phyloP scores from a whole-genome alignment of 2,888 invertebrate genomes.

The Cryptus viduatorius region DNA sequence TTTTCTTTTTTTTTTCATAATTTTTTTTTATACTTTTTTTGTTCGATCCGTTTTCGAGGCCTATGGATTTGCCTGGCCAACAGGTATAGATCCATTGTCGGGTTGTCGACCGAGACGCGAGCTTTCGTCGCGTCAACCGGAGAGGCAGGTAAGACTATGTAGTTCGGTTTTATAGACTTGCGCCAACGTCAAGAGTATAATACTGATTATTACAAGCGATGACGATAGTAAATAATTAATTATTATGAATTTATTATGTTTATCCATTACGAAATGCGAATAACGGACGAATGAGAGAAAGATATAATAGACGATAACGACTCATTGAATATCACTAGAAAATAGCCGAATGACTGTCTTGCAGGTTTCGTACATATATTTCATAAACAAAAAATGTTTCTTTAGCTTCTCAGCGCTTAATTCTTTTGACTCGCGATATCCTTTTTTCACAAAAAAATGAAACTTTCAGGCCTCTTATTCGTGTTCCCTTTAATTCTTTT shows the following conservation, averaged over 20 bases:
- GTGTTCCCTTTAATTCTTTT: conserved; percentile 16
- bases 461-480: not conserved
- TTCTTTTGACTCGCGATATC: not conserved
- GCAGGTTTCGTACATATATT: conserved; percentile 63
- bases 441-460: not conserved
- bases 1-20: not conserved
- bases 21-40: conserved; percentile 3
- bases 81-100: conserved; percentile 3
- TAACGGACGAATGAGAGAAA: conserved; percentile 60
- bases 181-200: conserved; percentile 70
- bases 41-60: not conserved
- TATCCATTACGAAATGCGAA: conserved; percentile 1
- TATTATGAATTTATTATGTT: conserved; percentile 56
- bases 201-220: conserved; percentile 66
- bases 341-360: conserved; percentile 81
- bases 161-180: conserved; percentile 71
- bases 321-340: conserved; percentile 82
- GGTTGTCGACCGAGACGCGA: conserved; percentile 45
- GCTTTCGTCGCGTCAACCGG: conserved; percentile 76
- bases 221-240: conserved; percentile 71
- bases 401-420: conserved; percentile 12
- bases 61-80: not conserved
- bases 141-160: conserved; percentile 70
- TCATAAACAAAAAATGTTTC: not conserved
- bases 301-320: conserved; percentile 77